Evolutionary conservation across 2,888 invertebrate species (phyloP), one percentile per base, ranked within the genome.

Genomic region (Cantharis lateralis): DNA sequence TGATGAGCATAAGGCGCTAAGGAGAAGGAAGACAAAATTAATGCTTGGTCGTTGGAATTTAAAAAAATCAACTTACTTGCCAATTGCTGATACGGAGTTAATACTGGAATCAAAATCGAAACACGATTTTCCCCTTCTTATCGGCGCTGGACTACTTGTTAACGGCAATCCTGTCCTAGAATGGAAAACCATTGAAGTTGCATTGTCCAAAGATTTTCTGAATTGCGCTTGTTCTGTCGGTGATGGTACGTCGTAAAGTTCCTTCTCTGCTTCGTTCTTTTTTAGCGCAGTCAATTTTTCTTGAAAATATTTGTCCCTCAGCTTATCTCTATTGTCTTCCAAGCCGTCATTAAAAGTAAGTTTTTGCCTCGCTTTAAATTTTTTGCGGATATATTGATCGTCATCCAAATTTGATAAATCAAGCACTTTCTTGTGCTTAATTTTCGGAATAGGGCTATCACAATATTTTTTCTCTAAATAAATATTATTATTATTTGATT

Each of bases 31-130:
- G 15, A 18, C 13, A 1, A 32, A 32, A 70, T 16, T 13, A 20
- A 4, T n/a, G 13, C 10, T 24, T n/a, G n/a, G 11, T 10, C 20
- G 2, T 0, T 20, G 0, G 9, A 1, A 24, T 20, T 5, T 9
- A 13, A 66, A 20, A 63, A 63, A 63, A 13, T 10, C 11, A 64
- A 84, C 86, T 83, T 85, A 95, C 95, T 94, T 95, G 89, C 95
- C 93, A 82, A 95, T 95, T 62, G 95, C 95, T 74, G 94, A 93
- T 26, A 95, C 93, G 9, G 93, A 93, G 82, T 93, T 93, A 80
- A 96, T 91, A 62, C 93, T 92, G 83, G 94, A 94, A 88, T 96
- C 96, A 84, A 94, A 96, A 86, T 95, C 95, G 87, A 96, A 96
- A 84, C 94, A 92, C 73, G 93, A 92, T 81, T 93, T 93, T 2